These are phyloP conservation scores for Listronotus oregonensis DNA, from an alignment of 1,140 invertebrate species.

Conservation along the genomic window DNA sequence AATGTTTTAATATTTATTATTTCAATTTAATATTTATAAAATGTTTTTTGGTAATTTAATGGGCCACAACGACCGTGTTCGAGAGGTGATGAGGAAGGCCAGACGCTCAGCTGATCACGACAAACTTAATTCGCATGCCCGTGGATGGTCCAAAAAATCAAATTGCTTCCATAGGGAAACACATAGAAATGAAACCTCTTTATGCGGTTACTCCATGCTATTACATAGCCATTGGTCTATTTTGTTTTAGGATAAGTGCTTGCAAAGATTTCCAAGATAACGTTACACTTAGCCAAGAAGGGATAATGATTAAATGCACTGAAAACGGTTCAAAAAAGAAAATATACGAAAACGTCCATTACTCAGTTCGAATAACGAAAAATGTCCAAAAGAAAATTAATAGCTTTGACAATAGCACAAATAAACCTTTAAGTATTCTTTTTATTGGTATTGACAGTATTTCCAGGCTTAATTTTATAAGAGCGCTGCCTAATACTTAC, in stretches of 20 bases:
- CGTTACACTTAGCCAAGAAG: slow-evolving; percentile 54
- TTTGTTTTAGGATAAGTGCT: slow-evolving; percentile 52
- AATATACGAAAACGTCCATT: slow-evolving; percentile 62
- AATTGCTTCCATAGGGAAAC: too few species aligned
- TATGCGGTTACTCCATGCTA: too few species aligned
- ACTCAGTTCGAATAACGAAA: slow-evolving; percentile 50
- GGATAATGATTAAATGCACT: slow-evolving; percentile 57
- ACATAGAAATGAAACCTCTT: too few species aligned
- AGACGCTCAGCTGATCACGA: too few species aligned
- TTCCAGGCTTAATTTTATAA: slow-evolving; percentile 75
- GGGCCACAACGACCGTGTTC: too few species aligned
- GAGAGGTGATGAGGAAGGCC: too few species aligned
- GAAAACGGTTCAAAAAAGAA: slow-evolving; percentile 42
- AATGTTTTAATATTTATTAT: too few species aligned
- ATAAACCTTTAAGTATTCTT: slow-evolving; percentile 64
- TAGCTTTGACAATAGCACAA: slow-evolving; percentile 22
- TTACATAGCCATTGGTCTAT: too few species aligned
- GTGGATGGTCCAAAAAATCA: too few species aligned
- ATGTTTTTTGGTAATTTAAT: too few species aligned
- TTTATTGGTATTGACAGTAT: slow-evolving; percentile 83
- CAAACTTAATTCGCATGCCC: too few species aligned
- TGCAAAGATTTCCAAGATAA: slow-evolving; percentile 57
- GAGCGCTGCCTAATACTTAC: slow-evolving; percentile 76
- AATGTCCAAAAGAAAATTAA: slow-evolving; percentile 34
- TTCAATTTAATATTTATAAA: too few species aligned